Evolutionary conservation across 2,888 invertebrate genomes (phyloP).

Genomic region (Embidobia sp.): DNA sequence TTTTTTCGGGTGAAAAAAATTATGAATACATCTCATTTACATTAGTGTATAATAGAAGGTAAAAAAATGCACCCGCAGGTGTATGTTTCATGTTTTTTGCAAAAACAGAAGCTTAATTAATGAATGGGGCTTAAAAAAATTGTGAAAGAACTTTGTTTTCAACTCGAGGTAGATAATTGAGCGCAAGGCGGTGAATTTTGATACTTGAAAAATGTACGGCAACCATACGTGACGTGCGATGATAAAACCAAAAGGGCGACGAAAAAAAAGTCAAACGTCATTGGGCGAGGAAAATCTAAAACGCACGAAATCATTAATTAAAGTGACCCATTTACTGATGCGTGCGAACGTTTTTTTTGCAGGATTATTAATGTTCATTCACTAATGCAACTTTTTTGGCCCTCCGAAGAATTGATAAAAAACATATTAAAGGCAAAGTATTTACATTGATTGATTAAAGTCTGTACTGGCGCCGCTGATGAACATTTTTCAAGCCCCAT

Average conservation of each 20-base stretch:
- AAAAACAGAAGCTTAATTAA: too few relatives aligned
- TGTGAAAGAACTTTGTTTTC: neutral
- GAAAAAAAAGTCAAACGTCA: constrained; percentile 9
- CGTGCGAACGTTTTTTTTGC: constrained; percentile 28
- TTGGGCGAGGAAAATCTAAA: constrained; percentile 31
- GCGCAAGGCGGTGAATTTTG: too few relatives aligned
- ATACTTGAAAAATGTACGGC: neutral
- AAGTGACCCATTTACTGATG: constrained; percentile 43
- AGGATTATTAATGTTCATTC: constrained; percentile 54
- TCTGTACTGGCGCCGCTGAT: constrained; percentile 23
- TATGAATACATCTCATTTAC: too few relatives aligned
- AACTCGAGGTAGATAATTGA: neutral
- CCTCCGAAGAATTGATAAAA: constrained; percentile 54
- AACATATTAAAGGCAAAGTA: constrained; percentile 48
- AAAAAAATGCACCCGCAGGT: too few relatives aligned
- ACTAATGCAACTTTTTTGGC: constrained; percentile 49
- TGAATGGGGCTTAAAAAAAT: too few relatives aligned
- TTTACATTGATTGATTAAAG: constrained; percentile 59
- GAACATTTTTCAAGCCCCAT: constrained; percentile 47
- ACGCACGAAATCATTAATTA: constrained; percentile 45
- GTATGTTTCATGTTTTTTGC: too few relatives aligned
- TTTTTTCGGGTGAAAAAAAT: too few relatives aligned
- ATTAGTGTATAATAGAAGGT: too few relatives aligned
- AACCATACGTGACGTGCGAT: constrained; percentile 8
- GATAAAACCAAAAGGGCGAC: neutral